Evolutionary conservation across 2,888 invertebrate species (phyloP), one percentile per base, ranked within the genome.

Genomic region (Clunio marinus): DNA sequence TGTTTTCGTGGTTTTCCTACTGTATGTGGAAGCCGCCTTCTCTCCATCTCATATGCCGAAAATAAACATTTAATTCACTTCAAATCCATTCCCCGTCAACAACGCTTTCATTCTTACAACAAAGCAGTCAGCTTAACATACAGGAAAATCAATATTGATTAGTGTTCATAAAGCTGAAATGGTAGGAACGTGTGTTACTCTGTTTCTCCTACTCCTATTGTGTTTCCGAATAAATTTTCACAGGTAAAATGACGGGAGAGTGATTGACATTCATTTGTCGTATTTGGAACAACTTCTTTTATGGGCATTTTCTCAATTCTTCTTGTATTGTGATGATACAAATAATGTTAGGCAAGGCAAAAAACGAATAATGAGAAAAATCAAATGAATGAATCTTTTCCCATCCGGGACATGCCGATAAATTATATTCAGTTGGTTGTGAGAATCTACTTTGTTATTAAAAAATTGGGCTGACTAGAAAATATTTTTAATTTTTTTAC

Each of bases 201-300:
- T 32, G 32, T 32, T 32, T 4, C 32, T 32, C 4, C 51, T n/a
- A 2, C 51, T n/a, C 17, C 20, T 22, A 20, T 17, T 20, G 22
- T 51, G 17, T 51, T 51, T n/a, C 17, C 51, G 17, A 7, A 20
- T 51, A 5, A 22, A 17, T 22, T 51, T 51, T 51, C 51, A 37
- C 59, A 59, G 22, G 24, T n/a, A 22, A 35, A 60, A 60, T 60
- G 41, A 60, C 27, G 28, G 46, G 10, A 63, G 63, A 27, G 28
- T 63, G 63, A 63, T 63, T 46, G 63, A 63, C 63, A 63, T 63
- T 46, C 63, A 63, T 63, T 60, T 57, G 57, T 57, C 7, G 57
- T 57, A 41, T 41, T 41, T 41, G 41, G 41, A 41, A 41, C 41
- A 41, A 41, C 41, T 41, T 41, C 41, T 15, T 41, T 2, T 41